Percentiles rank a stretch among this genome's conserved stretches.
Evolutionary conservation across 2,888 invertebrate species (phyloP).

Genomic region (Polylopha cassiicola): DNA sequence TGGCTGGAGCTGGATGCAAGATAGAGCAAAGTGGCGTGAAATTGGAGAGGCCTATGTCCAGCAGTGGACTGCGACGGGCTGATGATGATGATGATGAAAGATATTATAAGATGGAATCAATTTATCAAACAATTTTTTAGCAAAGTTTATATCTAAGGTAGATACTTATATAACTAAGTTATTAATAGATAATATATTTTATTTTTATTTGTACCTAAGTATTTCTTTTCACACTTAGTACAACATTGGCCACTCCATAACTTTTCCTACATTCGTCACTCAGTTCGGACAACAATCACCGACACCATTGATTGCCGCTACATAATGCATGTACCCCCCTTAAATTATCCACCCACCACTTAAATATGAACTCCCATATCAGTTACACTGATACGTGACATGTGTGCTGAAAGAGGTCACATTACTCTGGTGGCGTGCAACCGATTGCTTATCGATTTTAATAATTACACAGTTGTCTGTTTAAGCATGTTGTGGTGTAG

Average conservation of each 20-base stretch:
- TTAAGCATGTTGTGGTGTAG: slow-evolving; percentile 27
- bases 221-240: slow-evolving; percentile 17
- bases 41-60: too few relatives aligned
- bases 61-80: too few relatives aligned
- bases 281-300: slow-evolving; percentile 52
- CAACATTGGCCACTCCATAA: slow-evolving; percentile 37
- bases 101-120: too few relatives aligned
- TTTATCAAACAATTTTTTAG: too few relatives aligned
- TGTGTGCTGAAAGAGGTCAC: slow-evolving; percentile 28
- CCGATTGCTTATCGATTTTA: slow-evolving; percentile 62
- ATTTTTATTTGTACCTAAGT: too few relatives aligned
- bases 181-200: too few relatives aligned
- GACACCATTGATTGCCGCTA: slow-evolving; percentile 68
- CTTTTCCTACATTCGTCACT: slow-evolving; percentile 33
- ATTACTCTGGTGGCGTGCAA: slow-evolving; percentile 41
- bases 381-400: slow-evolving; percentile 19
- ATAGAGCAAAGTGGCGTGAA: too few relatives aligned
- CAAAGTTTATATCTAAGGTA: too few relatives aligned
- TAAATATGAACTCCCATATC: slow-evolving; percentile 29
- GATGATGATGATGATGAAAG: too few relatives aligned
- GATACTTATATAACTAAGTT: too few relatives aligned
- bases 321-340: slow-evolving; percentile 66
- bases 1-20: too few relatives aligned
- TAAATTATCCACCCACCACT: slow-evolving; percentile 48
- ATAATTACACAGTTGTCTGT: slow-evolving; percentile 48